Conservation (phyloP, 1,140 invertebrate species). For the Cepaea nemoralis region DNA sequence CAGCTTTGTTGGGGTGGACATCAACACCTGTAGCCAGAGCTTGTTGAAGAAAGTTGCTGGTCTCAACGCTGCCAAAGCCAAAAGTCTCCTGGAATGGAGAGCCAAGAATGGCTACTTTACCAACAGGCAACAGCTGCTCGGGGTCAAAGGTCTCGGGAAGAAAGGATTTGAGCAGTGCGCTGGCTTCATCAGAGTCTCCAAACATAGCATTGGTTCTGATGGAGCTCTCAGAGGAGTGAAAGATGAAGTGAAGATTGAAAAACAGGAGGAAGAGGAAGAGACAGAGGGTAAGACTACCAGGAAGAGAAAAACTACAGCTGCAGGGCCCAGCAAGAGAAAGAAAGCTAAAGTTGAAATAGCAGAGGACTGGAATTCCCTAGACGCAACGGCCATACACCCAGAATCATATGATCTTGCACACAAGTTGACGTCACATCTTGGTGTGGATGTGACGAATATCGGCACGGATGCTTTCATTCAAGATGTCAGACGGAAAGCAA, state of each 20-base stretch:
- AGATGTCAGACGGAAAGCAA: too few relatives aligned
- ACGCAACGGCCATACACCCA: slow-evolving; percentile 90
- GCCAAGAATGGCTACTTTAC: slow-evolving; percentile 80
- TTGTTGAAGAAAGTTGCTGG: slow-evolving; percentile 87
- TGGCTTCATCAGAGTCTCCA: slow-evolving; percentile 81
- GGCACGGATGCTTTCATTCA: too few relatives aligned
- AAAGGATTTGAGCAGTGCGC: slow-evolving; percentile 90
- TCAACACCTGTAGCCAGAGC: slow-evolving; percentile 86
- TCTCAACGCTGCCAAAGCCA: slow-evolving; percentile 81
- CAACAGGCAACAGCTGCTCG: slow-evolving; percentile 80
- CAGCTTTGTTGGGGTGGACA: slow-evolving; percentile 90
- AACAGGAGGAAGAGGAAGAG: too few relatives aligned
- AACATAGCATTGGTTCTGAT: too few relatives aligned
- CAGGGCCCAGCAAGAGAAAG: slow-evolving; percentile 41
- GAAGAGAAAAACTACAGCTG: slow-evolving; percentile 48
- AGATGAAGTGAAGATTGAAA: slow-evolving; percentile 14
- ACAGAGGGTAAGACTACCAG: slow-evolving; percentile 29
- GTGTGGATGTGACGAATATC: too few relatives aligned
- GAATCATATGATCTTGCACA: slow-evolving; percentile 86
- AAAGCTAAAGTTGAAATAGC: slow-evolving; percentile 52
- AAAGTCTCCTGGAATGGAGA: slow-evolving; percentile 84
- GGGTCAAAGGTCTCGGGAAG: slow-evolving; percentile 85
- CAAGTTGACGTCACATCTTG: too few relatives aligned
- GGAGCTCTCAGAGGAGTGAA: too few relatives aligned
- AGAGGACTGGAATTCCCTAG: slow-evolving; percentile 79